Conservation (phyloP, 2,113 vertebrate species). For the Desmodus rotundus region DNA sequence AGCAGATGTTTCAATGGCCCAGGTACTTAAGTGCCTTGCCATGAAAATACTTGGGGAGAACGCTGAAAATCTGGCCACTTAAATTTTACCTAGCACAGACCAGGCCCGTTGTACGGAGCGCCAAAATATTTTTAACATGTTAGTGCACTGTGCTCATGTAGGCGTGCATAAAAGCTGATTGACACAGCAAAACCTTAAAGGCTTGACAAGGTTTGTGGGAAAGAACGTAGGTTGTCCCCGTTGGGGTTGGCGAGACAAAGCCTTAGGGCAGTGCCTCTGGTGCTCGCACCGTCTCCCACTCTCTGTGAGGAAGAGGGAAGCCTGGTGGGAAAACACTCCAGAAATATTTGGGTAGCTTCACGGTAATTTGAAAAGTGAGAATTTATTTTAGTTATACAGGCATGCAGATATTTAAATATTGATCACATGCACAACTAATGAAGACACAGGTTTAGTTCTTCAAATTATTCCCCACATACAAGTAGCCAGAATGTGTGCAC, state of each 20-base stretch:
- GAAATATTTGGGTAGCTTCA: neutral
- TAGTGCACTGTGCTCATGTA: neutral
- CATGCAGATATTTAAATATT: neutral
- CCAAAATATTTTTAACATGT: neutral
- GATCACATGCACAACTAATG: neutral
- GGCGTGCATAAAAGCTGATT: no score
- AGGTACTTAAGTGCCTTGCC: neutral
- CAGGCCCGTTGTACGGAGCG: neutral
- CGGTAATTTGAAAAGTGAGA: neutral
- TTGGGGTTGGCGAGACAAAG: neutral
- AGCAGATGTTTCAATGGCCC: neutral
- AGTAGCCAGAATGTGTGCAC: neutral
- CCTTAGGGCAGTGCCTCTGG: neutral
- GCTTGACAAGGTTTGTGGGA: neutral
- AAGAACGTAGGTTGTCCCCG: neutral
- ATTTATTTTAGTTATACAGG: neutral
- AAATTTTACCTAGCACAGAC: neutral
- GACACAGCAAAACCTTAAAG: neutral
- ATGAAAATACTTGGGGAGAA: neutral
- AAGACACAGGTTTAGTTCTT: neutral
- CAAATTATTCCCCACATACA: neutral
- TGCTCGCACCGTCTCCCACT: neutral
- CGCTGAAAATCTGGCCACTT: conserved; percentile 21
- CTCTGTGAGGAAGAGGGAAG: neutral
- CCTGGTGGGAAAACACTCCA: neutral